phyloP scores from a whole-genome alignment of 1,140 invertebrate genomes.

The Lepidurus arcticus region DNA sequence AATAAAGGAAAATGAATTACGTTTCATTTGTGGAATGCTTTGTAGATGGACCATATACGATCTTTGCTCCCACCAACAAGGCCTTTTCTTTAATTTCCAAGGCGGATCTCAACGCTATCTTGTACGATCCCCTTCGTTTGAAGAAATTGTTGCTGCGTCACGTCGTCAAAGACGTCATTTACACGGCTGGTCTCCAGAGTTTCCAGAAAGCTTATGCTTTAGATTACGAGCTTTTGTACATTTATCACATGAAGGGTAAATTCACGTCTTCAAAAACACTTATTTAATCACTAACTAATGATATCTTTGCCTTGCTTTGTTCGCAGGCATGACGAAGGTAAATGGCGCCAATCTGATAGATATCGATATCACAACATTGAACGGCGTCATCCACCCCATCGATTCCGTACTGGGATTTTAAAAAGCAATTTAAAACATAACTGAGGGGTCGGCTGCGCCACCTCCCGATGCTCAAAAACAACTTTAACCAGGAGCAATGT shows the following conservation, averaged over 20 bases:
- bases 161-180: slow-evolving; percentile 35
- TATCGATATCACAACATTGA: slow-evolving; percentile 41
- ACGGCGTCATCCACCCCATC: slow-evolving; percentile 45
- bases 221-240: slow-evolving; percentile 31
- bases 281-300: background rate
- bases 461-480: slow-evolving; percentile 28
- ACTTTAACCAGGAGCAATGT: background rate
- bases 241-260: slow-evolving; percentile 35
- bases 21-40: slow-evolving; percentile 6
- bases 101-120: slow-evolving; percentile 29
- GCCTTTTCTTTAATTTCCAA: slow-evolving; percentile 33
- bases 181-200: slow-evolving; percentile 33
- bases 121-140: slow-evolving; percentile 32
- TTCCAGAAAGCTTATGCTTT: slow-evolving; percentile 34
- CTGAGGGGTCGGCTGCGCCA: slow-evolving; percentile 33
- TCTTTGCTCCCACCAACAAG: slow-evolving; percentile 43
- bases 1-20: background rate
- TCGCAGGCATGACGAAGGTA: slow-evolving; percentile 41
- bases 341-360: slow-evolving; percentile 44
- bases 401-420: slow-evolving; percentile 41
- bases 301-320: background rate
- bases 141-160: slow-evolving; percentile 32
- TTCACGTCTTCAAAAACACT: background rate
- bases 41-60: slow-evolving; percentile 39
- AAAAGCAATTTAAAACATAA: background rate